Conservation (phyloP, 2,797 vertebrate genomes). For the Hipposideros larvatus region DNA sequence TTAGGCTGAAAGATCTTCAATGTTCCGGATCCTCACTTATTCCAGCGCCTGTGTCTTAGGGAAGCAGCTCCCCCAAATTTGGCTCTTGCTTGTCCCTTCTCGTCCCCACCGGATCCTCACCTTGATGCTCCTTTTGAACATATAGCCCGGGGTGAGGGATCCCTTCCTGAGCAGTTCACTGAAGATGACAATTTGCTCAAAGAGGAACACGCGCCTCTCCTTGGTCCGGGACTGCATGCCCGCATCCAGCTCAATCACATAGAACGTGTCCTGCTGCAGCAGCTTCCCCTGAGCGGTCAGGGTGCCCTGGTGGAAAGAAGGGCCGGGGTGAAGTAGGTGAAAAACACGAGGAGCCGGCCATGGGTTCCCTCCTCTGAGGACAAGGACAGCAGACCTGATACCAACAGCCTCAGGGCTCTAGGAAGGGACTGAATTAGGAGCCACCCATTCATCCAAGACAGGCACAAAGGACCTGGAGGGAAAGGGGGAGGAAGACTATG, state of each 20-base stretch:
- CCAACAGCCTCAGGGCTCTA: neutral
- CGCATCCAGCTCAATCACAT: slow-evolving; percentile 95
- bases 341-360: neutral
- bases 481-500: neutral
- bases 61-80: neutral
- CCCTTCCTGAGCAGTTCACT: slow-evolving; percentile 98
- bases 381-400: neutral
- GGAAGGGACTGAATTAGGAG: neutral
- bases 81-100: neutral
- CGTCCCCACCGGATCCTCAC: slow-evolving; percentile 84
- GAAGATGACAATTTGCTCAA: slow-evolving; percentile 99
- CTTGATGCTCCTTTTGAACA: slow-evolving; percentile 99
- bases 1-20: neutral
- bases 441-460: neutral
- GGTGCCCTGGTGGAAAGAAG: slow-evolving; percentile 91
- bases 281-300: slow-evolving; percentile 97
- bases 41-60: neutral
- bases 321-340: neutral
- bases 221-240: slow-evolving; percentile 96
- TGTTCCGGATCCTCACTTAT: neutral
- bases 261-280: slow-evolving; percentile 99
- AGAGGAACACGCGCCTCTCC: slow-evolving; percentile 97
- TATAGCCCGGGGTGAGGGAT: slow-evolving; percentile 96
- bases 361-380: neutral
- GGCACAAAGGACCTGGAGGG: neutral